Evolutionary conservation across 2,113 vertebrate genomes (phyloP), one percentile per base, ranked within the genome.

Genomic region (Erinaceus europaeus): DNA sequence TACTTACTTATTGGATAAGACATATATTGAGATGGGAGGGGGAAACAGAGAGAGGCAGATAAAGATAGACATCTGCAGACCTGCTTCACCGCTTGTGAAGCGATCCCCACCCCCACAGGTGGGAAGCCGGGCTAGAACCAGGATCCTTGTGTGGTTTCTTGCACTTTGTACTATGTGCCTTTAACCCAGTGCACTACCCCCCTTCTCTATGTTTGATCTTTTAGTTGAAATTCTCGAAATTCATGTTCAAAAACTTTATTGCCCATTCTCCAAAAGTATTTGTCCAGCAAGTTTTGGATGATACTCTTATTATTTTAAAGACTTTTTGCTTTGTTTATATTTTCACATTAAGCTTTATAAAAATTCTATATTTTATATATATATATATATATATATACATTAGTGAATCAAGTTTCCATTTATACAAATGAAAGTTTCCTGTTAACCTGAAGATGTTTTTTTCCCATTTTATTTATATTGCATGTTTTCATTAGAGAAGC

Each of bases 221-320:
- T 88, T 72, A 18, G 20, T 74, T 52, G 12, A 86, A 88, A 88
- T 94, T 10, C 57, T 53, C 76, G 7, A 91, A 72, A 18, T 67
- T 79, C 40, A 85, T 27, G 20, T 75, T 91, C 65, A 75, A 93
- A 89, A 81, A 5, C 15, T 72, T 62, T 75, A 69, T 84, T 77
- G 9, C 79, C 18, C 76, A n/a, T 77, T 83, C 36, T 4, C 75
- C 3, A 13, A 88, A 91, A 85, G 12, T 52, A 2, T 91, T 85
- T 87, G 36, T 40, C 90, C 65, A 79, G 44, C 27, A 90, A 91
- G 18, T 40, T 83, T 83, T 38, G 52, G 23, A 62, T 62, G 88
- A 78, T 67, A 85, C 18, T 57, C 38, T 48, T 72, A 83, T 91
- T 88, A 93, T 79, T 72, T 83, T 67, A 57, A 82, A 53, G 42